Conservation (phyloP, 2,888 invertebrate genomes). For the Tupiocoris notatus region DNA sequence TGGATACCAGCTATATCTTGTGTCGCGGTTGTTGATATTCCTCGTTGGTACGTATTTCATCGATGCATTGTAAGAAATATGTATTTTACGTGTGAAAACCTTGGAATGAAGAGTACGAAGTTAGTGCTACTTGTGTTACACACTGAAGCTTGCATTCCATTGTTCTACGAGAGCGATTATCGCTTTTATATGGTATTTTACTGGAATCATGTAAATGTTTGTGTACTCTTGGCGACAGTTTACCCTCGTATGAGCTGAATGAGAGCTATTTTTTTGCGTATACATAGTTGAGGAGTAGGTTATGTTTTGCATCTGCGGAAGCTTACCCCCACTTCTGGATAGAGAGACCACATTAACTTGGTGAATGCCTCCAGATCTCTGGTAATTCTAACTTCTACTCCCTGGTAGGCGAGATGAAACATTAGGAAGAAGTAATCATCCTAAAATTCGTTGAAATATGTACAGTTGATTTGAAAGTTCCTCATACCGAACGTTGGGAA, state of each 20-base stretch:
- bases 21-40: neutral
- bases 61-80: neutral
- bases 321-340: neutral
- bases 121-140: constrained; percentile 38
- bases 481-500: too few species aligned
- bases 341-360: neutral
- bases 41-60: neutral
- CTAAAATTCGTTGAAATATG: too few species aligned
- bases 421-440: too few species aligned
- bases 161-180: neutral
- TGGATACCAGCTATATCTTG: neutral
- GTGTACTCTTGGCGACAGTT: neutral
- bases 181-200: neutral
- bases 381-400: too few species aligned
- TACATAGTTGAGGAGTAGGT: constrained; percentile 10
- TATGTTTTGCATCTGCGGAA: constrained; percentile 6
- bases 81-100: neutral
- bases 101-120: too few species aligned
- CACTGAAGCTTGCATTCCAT: constrained; percentile 37
- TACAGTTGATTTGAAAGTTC: too few species aligned
- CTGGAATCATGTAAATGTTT: neutral
- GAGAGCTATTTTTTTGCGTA: too few species aligned
- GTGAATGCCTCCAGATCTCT: too few species aligned
- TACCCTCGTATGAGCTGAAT: too few species aligned
- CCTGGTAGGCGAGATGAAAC: too few species aligned